Evolutionary conservation across 2,888 invertebrate genomes (phyloP).

Genomic region (Rhorus exstirpatorius): DNA sequence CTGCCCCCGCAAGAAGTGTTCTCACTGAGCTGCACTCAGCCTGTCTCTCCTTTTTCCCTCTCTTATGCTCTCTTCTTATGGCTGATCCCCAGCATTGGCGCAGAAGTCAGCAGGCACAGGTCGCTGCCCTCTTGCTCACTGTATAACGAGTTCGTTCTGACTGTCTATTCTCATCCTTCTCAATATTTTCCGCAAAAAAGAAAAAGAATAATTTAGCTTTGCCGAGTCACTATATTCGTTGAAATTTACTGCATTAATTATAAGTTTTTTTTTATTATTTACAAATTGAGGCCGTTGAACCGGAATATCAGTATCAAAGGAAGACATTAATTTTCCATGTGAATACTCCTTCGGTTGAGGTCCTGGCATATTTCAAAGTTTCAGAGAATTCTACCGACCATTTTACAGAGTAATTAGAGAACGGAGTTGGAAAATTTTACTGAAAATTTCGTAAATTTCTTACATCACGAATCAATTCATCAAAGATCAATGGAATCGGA

Average conservation of each 20-base stretch:
- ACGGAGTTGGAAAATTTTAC: too few relatives aligned
- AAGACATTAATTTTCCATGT: too few relatives aligned
- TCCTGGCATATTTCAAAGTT: too few relatives aligned
- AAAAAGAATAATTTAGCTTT: neutral
- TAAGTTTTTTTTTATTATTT: neutral
- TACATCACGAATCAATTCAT: neutral
- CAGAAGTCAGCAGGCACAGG: conserved; percentile 53
- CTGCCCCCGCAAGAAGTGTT: conserved; percentile 52
- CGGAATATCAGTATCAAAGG: too few relatives aligned
- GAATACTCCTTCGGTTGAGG: too few relatives aligned
- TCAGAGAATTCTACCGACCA: too few relatives aligned
- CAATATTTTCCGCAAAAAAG: conserved; percentile 18
- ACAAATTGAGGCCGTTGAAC: neutral
- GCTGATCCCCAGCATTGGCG: conserved; percentile 56
- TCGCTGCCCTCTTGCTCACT: conserved; percentile 61
- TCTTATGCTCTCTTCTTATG: conserved; percentile 13
- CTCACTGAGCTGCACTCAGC: conserved; percentile 22
- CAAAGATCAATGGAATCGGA: neutral
- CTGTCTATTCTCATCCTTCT: conserved; percentile 29
- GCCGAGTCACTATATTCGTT: neutral
- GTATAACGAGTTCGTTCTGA: conserved; percentile 52
- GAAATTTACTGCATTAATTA: neutral
- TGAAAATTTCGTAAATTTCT: too few relatives aligned
- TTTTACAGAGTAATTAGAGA: too few relatives aligned
- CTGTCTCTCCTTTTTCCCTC: conserved; percentile 13